A percentile compares a stretch with the other conserved stretches of the same genome.
Evolutionary conservation across 2,113 vertebrate genomes (phyloP).

Genomic region (Polypterus senegalus): DNA sequence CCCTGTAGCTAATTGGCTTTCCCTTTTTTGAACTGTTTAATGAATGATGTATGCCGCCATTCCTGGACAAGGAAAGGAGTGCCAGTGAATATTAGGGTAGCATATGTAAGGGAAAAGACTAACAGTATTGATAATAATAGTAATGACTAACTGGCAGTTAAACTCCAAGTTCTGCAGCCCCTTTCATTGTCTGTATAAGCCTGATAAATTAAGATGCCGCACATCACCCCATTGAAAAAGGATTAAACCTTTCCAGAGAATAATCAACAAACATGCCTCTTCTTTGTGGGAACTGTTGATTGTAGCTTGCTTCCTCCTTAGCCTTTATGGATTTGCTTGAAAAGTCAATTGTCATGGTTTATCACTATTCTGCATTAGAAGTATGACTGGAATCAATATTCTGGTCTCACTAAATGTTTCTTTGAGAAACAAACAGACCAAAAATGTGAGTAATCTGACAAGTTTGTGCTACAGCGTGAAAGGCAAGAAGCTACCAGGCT

Average conservation of each 20-base stretch:
- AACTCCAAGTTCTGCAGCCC: slow-evolving; percentile 22
- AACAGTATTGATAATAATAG: slow-evolving; percentile 12
- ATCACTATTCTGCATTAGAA: slow-evolving; percentile 1
- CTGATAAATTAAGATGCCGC: slow-evolving; percentile 31
- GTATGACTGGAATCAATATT: not conserved
- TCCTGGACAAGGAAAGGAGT: slow-evolving; percentile 20
- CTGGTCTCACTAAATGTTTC: not conserved
- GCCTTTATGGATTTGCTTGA: slow-evolving; percentile 1
- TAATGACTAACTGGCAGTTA: slow-evolving; percentile 16
- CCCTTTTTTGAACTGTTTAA: slow-evolving; percentile 28
- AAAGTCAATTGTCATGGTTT: slow-evolving; percentile 1
- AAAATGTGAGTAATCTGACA: not conserved
- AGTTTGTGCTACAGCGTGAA: not conserved
- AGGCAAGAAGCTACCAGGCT: too few species aligned
- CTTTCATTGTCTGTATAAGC: slow-evolving; percentile 29
- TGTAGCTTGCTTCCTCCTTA: not conserved
- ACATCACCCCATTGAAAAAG: slow-evolving; percentile 34
- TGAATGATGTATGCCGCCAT: slow-evolving; percentile 31
- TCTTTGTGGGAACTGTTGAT: slow-evolving; percentile 24
- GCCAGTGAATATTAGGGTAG: slow-evolving; percentile 28
- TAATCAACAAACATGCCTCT: slow-evolving; percentile 27
- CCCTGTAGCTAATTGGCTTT: slow-evolving; percentile 39
- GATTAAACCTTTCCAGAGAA: slow-evolving; percentile 35
- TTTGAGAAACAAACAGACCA: slow-evolving; percentile 6
- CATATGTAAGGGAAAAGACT: slow-evolving; percentile 24